Base-by-base conservation (phyloP, 2,888 invertebrate genomes). In the Drosophila melanosoma region DNA sequence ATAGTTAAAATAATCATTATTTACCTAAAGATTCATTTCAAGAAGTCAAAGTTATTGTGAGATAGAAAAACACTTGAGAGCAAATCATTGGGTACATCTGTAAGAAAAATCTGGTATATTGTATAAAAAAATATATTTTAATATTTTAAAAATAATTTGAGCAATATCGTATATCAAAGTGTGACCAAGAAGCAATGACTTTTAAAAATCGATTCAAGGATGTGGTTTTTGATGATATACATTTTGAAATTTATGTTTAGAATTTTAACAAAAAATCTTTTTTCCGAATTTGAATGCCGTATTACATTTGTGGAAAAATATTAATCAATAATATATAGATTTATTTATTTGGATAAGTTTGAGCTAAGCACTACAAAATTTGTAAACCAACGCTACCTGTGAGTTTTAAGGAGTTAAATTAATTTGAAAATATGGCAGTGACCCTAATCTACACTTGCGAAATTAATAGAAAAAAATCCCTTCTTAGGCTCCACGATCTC, bases 1-100 rank as follows among this genome's bases (percentile, higher is more conserved):
- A 52, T 69, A 48, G 32, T 29, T 26, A 38, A 35, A 48, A 45
- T 11, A 26, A 49, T 11, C 58, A 40, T 72, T 12, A 5, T 40
- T 26, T 17, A n/a, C 1, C n/a, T 12, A 12, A 54, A 52, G 4
- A 0, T 8, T 23, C 23, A 15, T 8, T 15, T 49, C 17, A 26
- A 26, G 17, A 29, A 29, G n/a, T 51, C 11, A 51, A n/a, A n/a
- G 10, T 32, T 17, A 11, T n/a, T 51, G 6, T n/a, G 11, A 29
- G 29, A 29, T n/a, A 3, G 11, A 29, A 6, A 29, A 29, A 6
- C 6, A 10, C 29, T 51, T 5, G 17, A 49, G 17, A 49, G 12
- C 1, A 26, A 49, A 6, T 17, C 17, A 49, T 49, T 10, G 23
- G 2, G 35, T 0, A 5, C 0, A 53, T 36, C 23, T 53, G 0